Conservation (phyloP, 2,113 vertebrate species). For the Platichthys stellatus region DNA sequence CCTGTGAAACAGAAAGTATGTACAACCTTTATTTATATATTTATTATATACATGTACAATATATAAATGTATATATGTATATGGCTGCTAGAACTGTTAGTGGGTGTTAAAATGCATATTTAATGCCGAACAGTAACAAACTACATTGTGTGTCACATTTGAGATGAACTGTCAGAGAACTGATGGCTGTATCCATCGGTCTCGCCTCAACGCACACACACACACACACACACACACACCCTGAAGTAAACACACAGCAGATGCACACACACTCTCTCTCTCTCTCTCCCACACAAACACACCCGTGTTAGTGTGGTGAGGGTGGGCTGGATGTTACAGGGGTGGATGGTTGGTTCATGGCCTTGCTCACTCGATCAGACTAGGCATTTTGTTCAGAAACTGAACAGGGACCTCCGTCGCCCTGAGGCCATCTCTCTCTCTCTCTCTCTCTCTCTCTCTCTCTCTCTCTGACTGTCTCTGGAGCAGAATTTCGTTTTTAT, state of each 20-base stretch:
- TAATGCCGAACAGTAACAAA: not conserved
- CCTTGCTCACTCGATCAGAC: constrained; percentile 69
- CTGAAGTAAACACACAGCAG: constrained; percentile 19
- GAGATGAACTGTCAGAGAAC: constrained; percentile 20
- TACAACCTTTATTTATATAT: no score
- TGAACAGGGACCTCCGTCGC: constrained; percentile 68
- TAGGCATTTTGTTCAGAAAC: constrained; percentile 74
- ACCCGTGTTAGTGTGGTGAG: constrained; percentile 36
- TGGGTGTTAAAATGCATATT: not conserved
- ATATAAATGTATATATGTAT: no score
- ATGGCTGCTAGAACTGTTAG: no score
- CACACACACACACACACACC: constrained; percentile 33
- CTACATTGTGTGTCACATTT: not conserved
- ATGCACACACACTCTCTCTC: constrained; percentile 26
- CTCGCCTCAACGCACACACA: constrained; percentile 14
- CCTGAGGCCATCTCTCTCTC: constrained; percentile 50
- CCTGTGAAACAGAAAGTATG: no score
- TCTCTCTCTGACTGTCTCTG: constrained; percentile 13
- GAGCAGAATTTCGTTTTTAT: constrained; percentile 52
- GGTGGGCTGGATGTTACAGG: constrained; percentile 49
- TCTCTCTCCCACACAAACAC: not conserved
- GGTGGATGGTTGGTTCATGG: constrained; percentile 68
- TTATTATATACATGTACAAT: no score
- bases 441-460: constrained; percentile 15
- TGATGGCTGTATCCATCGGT: constrained; percentile 22